A percentile compares a stretch with the other conserved stretches of the same genome.
These are phyloP conservation scores for Malaclemys terrapin DNA, from an alignment of 2,113 vertebrate species.

Conservation along the genomic window DNA sequence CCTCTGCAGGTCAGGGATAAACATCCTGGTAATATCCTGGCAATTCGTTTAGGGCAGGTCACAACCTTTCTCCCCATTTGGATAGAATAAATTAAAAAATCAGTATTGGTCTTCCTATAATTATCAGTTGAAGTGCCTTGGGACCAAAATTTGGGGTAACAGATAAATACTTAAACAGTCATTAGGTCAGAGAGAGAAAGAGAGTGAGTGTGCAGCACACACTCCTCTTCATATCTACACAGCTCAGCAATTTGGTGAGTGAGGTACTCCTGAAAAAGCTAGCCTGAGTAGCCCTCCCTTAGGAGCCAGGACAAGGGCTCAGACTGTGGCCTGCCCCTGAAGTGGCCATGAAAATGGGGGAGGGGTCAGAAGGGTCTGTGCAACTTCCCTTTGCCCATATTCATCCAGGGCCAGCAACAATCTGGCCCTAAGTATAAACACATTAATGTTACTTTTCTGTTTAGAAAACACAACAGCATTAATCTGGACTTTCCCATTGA, in stretches of 20 bases:
- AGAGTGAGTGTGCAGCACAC: not conserved
- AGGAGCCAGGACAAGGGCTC: not conserved
- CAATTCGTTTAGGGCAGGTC: no score
- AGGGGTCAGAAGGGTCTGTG: accelerated
- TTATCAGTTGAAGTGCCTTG: no score
- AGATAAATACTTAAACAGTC: no score
- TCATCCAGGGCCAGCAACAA: not conserved
- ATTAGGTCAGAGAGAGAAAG: no score
- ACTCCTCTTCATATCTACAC: not conserved
- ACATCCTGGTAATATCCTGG: no score
- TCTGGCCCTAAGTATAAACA: not conserved
- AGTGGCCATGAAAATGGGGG: not conserved
- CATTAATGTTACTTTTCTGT: not conserved
- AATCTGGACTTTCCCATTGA: not conserved
- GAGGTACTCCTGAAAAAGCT: not conserved
- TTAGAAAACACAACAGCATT: not conserved
- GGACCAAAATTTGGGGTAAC: no score
- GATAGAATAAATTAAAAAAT: no score
- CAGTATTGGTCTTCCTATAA: no score
- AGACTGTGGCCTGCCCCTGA: not conserved
- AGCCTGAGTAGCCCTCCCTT: not conserved
- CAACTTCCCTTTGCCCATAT: not conserved
- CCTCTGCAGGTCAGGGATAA: no score
- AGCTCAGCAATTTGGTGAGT: not conserved
- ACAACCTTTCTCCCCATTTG: no score